Conservation (phyloP, 2,113 vertebrate species). For the Hypomesus transpacificus region DNA sequence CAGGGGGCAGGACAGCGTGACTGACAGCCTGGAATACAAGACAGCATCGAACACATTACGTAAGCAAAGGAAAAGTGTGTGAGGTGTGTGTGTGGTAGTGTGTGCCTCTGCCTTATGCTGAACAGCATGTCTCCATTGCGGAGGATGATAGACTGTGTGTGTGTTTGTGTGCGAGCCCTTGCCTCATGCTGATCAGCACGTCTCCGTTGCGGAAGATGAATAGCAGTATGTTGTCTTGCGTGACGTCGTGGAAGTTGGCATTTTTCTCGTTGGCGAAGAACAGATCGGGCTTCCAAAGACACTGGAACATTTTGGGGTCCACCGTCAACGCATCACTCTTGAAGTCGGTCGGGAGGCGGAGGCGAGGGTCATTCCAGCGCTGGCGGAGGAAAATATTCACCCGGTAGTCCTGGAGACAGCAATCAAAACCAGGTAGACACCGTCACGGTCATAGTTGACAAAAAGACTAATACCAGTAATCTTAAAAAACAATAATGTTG, state of each 20-base stretch:
- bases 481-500: neutral
- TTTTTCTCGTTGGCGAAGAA: constrained; percentile 98
- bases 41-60: neutral
- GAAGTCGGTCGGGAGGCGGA: constrained; percentile 88
- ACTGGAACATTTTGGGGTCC: constrained; percentile 97
- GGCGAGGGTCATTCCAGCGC: constrained; percentile 94
- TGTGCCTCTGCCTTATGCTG: no score
- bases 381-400: constrained; percentile 95
- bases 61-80: neutral
- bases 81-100: no score
- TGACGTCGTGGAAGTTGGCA: constrained; percentile 96
- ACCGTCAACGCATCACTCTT: constrained; percentile 89
- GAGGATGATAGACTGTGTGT: neutral
- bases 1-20: constrained; percentile 93
- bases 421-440: neutral
- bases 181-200: constrained; percentile 97
- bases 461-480: neutral
- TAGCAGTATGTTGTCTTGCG: constrained; percentile 95
- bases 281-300: constrained; percentile 96
- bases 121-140: no score
- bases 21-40: constrained; percentile 80
- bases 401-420: constrained; percentile 83
- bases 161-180: neutral
- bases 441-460: neutral
- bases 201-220: constrained; percentile 97